Percentiles rank a stretch among this genome's conserved stretches.
These are phyloP conservation scores for Mionectes macconnelli DNA, from an alignment of 2,113 vertebrate species.

Conservation along the genomic window DNA sequence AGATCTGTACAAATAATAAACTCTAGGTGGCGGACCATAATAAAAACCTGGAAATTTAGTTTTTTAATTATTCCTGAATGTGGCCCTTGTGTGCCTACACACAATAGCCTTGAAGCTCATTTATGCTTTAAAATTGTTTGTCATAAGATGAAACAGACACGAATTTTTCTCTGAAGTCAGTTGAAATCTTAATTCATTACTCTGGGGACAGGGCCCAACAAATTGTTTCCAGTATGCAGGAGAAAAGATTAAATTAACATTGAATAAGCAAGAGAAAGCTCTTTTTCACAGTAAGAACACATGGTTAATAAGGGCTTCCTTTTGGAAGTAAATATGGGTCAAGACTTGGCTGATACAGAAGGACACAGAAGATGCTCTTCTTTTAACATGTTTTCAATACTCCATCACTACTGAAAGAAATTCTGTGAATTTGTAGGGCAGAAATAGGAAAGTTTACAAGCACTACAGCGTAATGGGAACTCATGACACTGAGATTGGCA, in stretches of 20 bases:
- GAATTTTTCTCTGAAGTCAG: neutral
- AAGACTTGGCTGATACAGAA: neutral
- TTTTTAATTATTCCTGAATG: neutral
- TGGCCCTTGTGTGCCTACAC: neutral
- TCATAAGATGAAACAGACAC: neutral
- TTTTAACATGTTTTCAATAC: accelerated
- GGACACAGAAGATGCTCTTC: neutral
- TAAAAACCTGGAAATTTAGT: neutral
- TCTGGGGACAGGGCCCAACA: neutral
- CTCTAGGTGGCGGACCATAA: neutral
- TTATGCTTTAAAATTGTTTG: neutral
- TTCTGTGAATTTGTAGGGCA: neutral
- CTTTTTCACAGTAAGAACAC: neutral
- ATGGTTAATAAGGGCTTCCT: neutral
- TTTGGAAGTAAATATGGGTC: neutral
- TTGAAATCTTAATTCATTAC: neutral
- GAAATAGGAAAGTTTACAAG: neutral
- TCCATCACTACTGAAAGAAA: neutral
- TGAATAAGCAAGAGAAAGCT: neutral
- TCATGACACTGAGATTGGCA: neutral
- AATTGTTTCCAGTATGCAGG: neutral
- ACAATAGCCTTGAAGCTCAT: neutral
- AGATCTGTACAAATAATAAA: neutral
- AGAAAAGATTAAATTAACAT: neutral
- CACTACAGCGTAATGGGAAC: neutral